Evolutionary conservation across 2,888 invertebrate species (phyloP).

Genomic region (Himalopsyche tibetana): DNA sequence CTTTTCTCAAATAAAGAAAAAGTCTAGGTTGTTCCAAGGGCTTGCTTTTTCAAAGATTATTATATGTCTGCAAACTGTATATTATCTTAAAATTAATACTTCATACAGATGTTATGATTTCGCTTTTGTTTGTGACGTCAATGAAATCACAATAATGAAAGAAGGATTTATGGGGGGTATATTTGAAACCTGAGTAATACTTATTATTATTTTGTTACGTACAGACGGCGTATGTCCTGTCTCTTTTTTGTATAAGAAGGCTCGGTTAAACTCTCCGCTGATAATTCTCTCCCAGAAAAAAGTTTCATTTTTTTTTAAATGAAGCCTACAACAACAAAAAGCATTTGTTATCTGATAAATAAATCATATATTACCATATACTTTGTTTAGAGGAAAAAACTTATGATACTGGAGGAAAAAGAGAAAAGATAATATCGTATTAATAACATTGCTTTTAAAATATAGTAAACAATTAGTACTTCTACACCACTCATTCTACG

Average conservation of each 20-base stretch:
- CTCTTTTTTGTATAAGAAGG: background rate
- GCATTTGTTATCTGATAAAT: too few species aligned
- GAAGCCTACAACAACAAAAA: too few species aligned
- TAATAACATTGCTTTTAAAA: too few species aligned
- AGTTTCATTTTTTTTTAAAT: background rate
- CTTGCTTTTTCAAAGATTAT: background rate
- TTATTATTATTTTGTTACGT: constrained; percentile 64
- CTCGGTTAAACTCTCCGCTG: background rate
- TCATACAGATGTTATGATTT: constrained; percentile 61
- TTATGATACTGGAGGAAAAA: too few species aligned
- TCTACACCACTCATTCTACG: too few species aligned
- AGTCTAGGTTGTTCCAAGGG: background rate
- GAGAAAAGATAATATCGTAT: too few species aligned
- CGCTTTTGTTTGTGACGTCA: constrained; percentile 58
- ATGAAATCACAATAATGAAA: constrained; percentile 58
- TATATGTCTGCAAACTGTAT: constrained; percentile 53
- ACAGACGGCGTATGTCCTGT: constrained; percentile 52
- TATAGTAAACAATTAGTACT: too few species aligned
- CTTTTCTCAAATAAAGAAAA: too few species aligned
- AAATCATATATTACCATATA: too few species aligned
- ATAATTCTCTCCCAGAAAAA: background rate
- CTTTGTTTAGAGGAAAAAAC: too few species aligned
- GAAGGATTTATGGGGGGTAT: constrained; percentile 48
- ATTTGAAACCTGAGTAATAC: constrained; percentile 65
- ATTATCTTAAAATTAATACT: constrained; percentile 48